A percentile compares a stretch with the other conserved stretches of the same genome.
These are phyloP conservation scores for Physeter macrocephalus DNA, from an alignment of 2,113 vertebrate species.

Conservation along the genomic window DNA sequence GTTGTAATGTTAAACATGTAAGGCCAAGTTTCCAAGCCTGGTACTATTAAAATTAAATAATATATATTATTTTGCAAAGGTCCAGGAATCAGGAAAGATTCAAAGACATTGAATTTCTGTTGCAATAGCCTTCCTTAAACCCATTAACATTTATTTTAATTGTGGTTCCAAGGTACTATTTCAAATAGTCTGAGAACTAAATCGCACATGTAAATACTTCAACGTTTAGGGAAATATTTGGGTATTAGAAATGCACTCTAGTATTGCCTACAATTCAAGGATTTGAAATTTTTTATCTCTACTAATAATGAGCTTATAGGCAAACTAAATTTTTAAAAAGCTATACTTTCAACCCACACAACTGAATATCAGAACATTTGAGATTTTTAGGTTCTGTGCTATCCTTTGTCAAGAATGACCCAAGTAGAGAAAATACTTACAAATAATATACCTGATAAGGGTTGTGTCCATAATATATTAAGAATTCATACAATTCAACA, in stretches of 20 bases:
- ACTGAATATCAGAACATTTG: not conserved
- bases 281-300: not conserved
- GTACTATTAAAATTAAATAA: not conserved
- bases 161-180: not conserved
- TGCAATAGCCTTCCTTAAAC: not conserved
- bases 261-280: not conserved
- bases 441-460: not conserved
- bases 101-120: not conserved
- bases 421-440: not conserved
- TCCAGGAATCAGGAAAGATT: not conserved
- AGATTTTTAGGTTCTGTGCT: not conserved
- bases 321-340: not conserved
- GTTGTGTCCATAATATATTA: not conserved
- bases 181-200: not conserved
- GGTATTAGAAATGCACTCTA: not conserved
- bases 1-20: not conserved
- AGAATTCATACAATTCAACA: not conserved
- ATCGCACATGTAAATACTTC: not conserved
- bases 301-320: not conserved
- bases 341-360: not conserved
- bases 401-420: not conserved
- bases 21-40: conserved; percentile 2
- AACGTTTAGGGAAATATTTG: not conserved
- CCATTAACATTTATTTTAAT: not conserved
- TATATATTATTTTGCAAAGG: not conserved